These are phyloP conservation scores for Amazona vittata DNA, from an alignment of 2,113 vertebrate genomes.

Conservation along the genomic window DNA sequence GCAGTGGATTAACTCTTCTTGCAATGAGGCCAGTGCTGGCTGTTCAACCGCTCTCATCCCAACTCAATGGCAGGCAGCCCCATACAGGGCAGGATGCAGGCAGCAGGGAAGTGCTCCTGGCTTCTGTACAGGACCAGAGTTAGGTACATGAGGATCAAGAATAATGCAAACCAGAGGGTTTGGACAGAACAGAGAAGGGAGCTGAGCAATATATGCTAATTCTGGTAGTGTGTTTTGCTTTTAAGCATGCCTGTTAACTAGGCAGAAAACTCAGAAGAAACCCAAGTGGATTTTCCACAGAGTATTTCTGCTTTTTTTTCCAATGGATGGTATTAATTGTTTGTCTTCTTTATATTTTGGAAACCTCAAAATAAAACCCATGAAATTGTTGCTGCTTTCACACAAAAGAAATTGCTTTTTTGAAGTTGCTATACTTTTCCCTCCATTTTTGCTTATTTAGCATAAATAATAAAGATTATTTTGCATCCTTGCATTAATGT, in stretches of 20 bases:
- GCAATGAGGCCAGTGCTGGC: background rate
- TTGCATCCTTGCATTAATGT: background rate
- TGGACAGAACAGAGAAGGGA: background rate
- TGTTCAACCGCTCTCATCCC: background rate
- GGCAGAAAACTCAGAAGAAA: background rate
- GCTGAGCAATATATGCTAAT: background rate
- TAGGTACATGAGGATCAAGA: background rate
- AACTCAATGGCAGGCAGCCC: background rate
- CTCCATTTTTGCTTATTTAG: background rate
- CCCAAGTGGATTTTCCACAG: background rate
- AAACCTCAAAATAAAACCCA: background rate
- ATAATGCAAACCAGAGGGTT: background rate
- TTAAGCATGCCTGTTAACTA: background rate
- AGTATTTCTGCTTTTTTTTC: background rate
- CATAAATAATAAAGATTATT: background rate
- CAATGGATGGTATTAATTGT: background rate
- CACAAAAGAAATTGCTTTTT: background rate
- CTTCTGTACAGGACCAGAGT: background rate
- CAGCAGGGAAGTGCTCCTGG: background rate
- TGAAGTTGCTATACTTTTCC: background rate
- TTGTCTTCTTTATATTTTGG: background rate
- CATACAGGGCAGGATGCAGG: background rate
- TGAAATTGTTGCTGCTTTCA: background rate
- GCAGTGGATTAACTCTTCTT: slow-evolving; percentile 51
- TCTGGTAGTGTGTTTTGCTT: background rate